Percentiles rank a stretch among this genome's conserved stretches.
These are phyloP conservation scores for Macrosoma leucophasiata DNA, from an alignment of 2,888 invertebrate species.

Conservation along the genomic window DNA sequence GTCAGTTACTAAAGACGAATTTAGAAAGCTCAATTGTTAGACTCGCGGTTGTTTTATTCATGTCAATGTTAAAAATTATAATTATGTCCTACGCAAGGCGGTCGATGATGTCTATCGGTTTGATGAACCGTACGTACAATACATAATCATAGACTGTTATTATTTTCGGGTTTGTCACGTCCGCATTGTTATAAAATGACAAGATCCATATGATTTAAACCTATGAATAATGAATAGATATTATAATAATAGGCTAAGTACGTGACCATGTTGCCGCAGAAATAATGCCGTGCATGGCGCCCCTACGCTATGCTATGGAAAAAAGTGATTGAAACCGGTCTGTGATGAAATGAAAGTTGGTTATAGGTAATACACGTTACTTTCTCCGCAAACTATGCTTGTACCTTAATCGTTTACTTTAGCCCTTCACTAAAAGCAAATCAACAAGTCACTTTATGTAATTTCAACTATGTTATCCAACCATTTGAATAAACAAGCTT, in stretches of 20 bases:
- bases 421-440: too few species aligned
- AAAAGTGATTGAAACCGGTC: slow-evolving; percentile 50
- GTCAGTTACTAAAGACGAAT: slow-evolving; percentile 35
- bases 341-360: slow-evolving; percentile 55
- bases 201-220: slow-evolving; percentile 2
- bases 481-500: too few species aligned
- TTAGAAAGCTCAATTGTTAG: slow-evolving; percentile 30
- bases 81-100: slow-evolving; percentile 39
- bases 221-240: slow-evolving; percentile 4
- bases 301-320: slow-evolving; percentile 26
- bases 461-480: neutral
- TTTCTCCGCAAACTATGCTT: slow-evolving; percentile 46
- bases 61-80: slow-evolving; percentile 39
- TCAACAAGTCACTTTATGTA: neutral
- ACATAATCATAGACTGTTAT: slow-evolving; percentile 4
- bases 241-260: neutral
- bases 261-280: neutral
- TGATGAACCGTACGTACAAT: slow-evolving; percentile 30
- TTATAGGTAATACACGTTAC: slow-evolving; percentile 48
- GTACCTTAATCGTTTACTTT: slow-evolving; percentile 19
- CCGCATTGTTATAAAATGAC: slow-evolving; percentile 5
- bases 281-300: slow-evolving; percentile 2
- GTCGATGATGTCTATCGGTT: slow-evolving; percentile 38
- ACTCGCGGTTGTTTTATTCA: slow-evolving; percentile 29
- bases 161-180: slow-evolving; percentile 1